Conservation (phyloP, 2,113 vertebrate genomes). For the Pterocles gutturalis region DNA sequence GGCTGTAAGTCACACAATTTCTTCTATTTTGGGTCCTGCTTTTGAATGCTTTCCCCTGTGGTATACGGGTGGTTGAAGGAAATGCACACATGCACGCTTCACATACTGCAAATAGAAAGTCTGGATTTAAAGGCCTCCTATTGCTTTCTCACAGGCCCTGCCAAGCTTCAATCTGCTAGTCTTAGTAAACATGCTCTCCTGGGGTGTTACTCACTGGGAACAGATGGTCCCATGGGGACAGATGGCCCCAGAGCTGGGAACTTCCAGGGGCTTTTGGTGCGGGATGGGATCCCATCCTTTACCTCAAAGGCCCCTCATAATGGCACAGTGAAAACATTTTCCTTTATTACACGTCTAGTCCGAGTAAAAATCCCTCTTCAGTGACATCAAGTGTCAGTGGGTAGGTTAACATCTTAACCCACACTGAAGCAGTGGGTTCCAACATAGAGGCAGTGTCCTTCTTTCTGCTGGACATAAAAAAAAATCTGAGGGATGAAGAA, state of each 20-base stretch:
- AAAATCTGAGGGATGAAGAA: not conserved
- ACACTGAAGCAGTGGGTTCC: not conserved
- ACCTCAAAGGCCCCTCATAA: not conserved
- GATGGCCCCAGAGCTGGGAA: constrained; percentile 20
- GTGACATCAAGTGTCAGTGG: not conserved
- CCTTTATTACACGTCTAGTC: not conserved
- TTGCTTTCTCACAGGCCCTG: constrained; percentile 44
- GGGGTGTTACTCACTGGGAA: constrained; percentile 12
- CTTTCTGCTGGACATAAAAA: not conserved
- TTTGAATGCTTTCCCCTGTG: constrained; percentile 48
- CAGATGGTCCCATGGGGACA: constrained; percentile 43
- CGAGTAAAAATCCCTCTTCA: not conserved
- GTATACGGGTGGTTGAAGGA: constrained; percentile 25
- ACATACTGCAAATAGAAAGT: constrained; percentile 49
- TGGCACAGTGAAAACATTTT: not conserved
- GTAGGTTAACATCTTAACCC: not conserved
- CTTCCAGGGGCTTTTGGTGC: constrained; percentile 17
- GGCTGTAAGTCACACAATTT: constrained; percentile 3
- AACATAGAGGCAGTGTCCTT: not conserved
- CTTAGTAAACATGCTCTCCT: constrained; percentile 42
- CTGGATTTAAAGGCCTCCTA: constrained; percentile 46
- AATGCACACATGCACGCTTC: constrained; percentile 19
- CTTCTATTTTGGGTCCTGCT: constrained; percentile 34
- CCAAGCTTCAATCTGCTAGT: constrained; percentile 55
- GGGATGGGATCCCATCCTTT: constrained; percentile 11